Percentiles rank a stretch among this genome's conserved stretches.
phyloP scores from a whole-genome alignment of 2,888 invertebrate genomes.

The Bruchidius siliquastri region DNA sequence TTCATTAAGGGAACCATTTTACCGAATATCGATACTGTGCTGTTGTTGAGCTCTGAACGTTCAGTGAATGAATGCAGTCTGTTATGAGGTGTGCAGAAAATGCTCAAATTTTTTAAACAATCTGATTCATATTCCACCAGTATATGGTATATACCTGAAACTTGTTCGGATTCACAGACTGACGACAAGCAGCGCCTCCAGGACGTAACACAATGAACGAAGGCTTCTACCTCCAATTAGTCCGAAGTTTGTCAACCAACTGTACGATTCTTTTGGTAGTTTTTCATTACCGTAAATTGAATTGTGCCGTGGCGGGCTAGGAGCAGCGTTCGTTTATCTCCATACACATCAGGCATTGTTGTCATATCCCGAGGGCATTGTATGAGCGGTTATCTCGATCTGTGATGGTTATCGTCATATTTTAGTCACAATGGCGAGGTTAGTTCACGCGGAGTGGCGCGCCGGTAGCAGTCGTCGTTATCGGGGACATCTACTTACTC shows the following conservation, averaged over 20 bases:
- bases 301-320: constrained; percentile 29
- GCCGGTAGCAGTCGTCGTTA: constrained; percentile 32
- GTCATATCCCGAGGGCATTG: constrained; percentile 12
- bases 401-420: constrained; percentile 46
- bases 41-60: background rate
- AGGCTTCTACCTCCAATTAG: background rate
- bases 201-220: background rate
- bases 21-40: background rate
- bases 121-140: no score
- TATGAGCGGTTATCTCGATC: constrained; percentile 36
- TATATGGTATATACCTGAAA: no score
- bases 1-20: background rate
- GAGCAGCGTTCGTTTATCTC: constrained; percentile 8
- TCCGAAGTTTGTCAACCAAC: background rate
- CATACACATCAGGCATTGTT: constrained; percentile 27
- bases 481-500: constrained; percentile 39
- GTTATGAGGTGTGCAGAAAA: no score
- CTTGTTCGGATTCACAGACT: no score
- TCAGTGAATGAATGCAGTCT: background rate
- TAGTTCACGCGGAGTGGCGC: constrained; percentile 37
- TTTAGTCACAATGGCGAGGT: constrained; percentile 43
- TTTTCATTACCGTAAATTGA: constrained; percentile 38
- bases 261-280: constrained; percentile 1
- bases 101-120: no score
- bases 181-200: background rate